Evolutionary conservation across 2,888 invertebrate genomes (phyloP), one percentile per base, ranked within the genome.

Genomic region (Nomada flava): DNA sequence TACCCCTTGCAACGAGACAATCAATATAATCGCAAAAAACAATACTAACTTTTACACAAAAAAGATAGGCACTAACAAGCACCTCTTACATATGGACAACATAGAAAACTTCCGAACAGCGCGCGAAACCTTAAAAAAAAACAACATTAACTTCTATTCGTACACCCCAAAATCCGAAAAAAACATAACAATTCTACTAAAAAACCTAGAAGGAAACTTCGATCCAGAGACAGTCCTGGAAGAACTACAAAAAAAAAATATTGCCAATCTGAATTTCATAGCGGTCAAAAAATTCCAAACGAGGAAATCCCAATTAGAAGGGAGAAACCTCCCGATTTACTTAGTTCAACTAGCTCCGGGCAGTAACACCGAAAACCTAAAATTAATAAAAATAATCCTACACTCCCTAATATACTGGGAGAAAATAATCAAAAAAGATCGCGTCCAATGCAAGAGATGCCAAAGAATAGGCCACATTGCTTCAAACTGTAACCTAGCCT

Each of bases 191-290:
- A 50, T 63, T 4, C 26, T 63, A 0, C 7, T 63, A 47, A 47
- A 63, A 47, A 47, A 63, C 23, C 47, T 47, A 2, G 63, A 63
- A 3, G 63, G 47, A 15, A 36, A 63, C 18, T 63, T 63, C 9
- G 63, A 50, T 23, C 20, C 47, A 1, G 29, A 50, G 2, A 15
- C 26, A 1, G 26, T 64, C 1, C 18, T 64, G 1, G 26, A 50
- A 10, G 1, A 64, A 3, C 11, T 52, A 23, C 23, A 7, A 9
- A 2, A 0, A 2, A 44, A 23, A 47, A 47, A 15, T 1, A 63
- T 23, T 0, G 11, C 10, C 0, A 23, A 63, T 5, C 2, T 47
- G 0, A 15, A 5, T 0, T 63, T 63, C n/a, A 2, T 13, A 4
- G n/a, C 11, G 0, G 23, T 63, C 0, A 63, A 23, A 44, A 63